Evolutionary conservation across 2,888 invertebrate species (phyloP).

Genomic region (Glyphotaelius pellucidus): DNA sequence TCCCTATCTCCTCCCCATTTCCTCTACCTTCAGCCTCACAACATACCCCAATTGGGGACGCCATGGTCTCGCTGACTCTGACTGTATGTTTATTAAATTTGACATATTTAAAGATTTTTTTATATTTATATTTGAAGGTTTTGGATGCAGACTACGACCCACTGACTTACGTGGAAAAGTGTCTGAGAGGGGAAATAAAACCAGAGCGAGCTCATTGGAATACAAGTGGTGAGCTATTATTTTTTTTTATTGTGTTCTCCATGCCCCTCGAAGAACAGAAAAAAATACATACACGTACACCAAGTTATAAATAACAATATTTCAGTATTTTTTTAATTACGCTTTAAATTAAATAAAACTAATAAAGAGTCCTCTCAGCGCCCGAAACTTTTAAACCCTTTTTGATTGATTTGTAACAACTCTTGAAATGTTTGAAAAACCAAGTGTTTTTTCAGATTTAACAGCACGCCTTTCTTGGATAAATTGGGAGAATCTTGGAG

Average conservation of each 20-base stretch:
- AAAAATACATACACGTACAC: no score
- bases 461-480: conserved; percentile 99
- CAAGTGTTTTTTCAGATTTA: conserved; percentile 83
- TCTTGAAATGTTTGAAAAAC: neutral
- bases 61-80: no score
- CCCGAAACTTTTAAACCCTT: neutral
- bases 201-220: conserved; percentile 96
- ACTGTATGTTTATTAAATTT: neutral
- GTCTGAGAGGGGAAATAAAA: conserved; percentile 92
- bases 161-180: conserved; percentile 94
- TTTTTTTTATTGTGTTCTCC: neutral
- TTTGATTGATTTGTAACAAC: neutral
- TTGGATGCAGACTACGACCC: conserved; percentile 94
- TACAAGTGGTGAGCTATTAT: conserved; percentile 87
- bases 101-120: neutral
- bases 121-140: conserved; percentile 73
- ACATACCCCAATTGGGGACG: no score
- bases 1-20: no score
- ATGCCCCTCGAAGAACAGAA: neutral
- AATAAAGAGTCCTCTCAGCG: no score
- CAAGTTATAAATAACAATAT: no score
- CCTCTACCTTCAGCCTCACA: no score
- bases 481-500: conserved; percentile 98
- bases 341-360: no score
- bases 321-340: no score